A percentile compares a stretch with the other conserved stretches of the same genome.
Conservation (phyloP, 2,113 vertebrate genomes). For the Aldabrachelys gigantea region DNA sequence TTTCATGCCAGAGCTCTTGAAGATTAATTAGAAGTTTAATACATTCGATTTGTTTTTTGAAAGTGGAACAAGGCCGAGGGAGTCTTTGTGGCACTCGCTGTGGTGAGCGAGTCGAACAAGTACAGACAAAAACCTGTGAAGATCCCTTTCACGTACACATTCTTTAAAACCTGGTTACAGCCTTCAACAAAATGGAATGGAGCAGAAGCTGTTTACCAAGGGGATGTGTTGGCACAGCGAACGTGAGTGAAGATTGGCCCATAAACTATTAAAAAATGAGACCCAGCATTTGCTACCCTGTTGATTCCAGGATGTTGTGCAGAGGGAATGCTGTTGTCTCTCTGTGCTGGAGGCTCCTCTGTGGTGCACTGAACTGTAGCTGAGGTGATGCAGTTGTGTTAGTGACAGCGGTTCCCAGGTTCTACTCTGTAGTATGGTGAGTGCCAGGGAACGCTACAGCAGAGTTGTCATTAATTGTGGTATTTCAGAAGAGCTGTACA, state of each 20-base stretch:
- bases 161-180: background rate
- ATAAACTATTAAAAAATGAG: background rate
- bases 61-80: background rate
- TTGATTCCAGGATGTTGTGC: background rate
- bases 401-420: background rate
- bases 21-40: background rate
- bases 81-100: background rate
- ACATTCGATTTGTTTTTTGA: background rate
- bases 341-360: background rate
- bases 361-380: background rate
- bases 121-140: background rate
- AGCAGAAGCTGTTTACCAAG: background rate
- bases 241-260: background rate
- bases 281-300: background rate
- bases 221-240: background rate
- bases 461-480: background rate
- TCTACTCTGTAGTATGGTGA: background rate
- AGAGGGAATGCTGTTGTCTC: background rate
- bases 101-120: background rate
- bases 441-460: background rate
- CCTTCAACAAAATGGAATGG: background rate
- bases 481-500: background rate
- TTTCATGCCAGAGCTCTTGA: background rate
- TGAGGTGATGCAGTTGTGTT: background rate
- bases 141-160: background rate